Percentiles rank a stretch among this genome's conserved stretches.
phyloP scores from a whole-genome alignment of 2,888 invertebrate species.

The Bombyx huttoni region DNA sequence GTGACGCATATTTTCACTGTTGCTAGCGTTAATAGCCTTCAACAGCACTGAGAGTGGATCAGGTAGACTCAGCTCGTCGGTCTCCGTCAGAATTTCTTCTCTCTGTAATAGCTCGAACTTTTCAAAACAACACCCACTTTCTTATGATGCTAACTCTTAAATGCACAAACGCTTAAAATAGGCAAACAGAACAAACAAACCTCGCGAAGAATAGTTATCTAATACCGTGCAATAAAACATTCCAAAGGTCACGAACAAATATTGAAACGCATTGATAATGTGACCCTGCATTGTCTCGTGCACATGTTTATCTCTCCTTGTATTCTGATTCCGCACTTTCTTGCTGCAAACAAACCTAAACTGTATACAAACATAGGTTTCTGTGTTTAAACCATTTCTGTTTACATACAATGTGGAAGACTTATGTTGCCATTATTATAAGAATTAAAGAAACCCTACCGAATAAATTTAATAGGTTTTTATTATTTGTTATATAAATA shows the following conservation, averaged over 20 bases:
- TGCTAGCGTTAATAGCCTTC: too few species aligned
- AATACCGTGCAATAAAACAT: constrained; percentile 19
- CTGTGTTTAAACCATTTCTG: not conserved
- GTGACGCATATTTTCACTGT: too few species aligned
- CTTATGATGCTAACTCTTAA: not conserved
- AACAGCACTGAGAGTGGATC: too few species aligned
- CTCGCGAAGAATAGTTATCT: constrained; percentile 2
- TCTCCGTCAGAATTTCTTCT: too few species aligned
- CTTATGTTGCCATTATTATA: too few species aligned
- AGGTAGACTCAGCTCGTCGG: too few species aligned
- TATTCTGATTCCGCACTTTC: constrained; percentile 19
- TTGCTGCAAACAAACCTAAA: not conserved
- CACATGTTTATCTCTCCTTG: constrained; percentile 14
- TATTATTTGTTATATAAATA: too few species aligned
- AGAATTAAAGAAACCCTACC: too few species aligned
- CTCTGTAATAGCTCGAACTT: too few species aligned
- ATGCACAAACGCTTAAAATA: not conserved
- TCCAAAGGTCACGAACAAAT: constrained; percentile 45
- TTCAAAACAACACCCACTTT: too few species aligned
- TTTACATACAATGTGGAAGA: too few species aligned
- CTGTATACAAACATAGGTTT: not conserved
- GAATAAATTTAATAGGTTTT: too few species aligned
- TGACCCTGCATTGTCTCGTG: constrained; percentile 48
- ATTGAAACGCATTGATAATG: constrained; percentile 40
- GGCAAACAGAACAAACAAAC: not conserved